phyloP scores from a whole-genome alignment of 2,888 invertebrate genomes.

The Cheilosia urbana region DNA sequence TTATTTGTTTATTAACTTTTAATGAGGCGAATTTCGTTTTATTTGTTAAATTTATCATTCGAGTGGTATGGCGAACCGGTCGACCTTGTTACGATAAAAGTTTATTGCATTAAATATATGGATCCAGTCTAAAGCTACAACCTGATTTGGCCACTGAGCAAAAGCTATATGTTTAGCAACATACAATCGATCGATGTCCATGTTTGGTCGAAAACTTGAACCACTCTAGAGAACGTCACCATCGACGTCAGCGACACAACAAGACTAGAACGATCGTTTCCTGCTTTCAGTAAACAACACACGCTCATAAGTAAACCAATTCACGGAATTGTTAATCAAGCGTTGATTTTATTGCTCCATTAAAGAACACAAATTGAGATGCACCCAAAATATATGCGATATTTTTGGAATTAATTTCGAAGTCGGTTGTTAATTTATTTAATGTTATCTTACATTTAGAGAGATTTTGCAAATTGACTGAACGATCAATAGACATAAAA shows the following conservation, averaged over 20 bases:
- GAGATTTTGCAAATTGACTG: too few species aligned
- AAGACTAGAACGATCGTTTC: slow-evolving; percentile 26
- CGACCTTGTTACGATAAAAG: slow-evolving; percentile 72
- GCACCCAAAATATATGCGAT: too few species aligned
- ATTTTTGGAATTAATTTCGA: too few species aligned
- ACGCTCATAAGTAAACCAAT: slow-evolving; percentile 23
- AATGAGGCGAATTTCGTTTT: slow-evolving; percentile 8
- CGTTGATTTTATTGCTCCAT: neutral
- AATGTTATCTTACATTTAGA: too few species aligned
- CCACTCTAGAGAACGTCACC: neutral
- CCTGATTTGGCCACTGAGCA: slow-evolving; percentile 20
- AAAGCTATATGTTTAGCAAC: neutral
- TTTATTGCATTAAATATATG: slow-evolving; percentile 66
- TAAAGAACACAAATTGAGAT: too few species aligned
- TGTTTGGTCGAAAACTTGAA: neutral
- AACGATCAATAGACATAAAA: too few species aligned
- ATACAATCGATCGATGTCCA: neutral
- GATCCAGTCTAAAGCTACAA: slow-evolving; percentile 14
- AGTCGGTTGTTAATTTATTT: too few species aligned
- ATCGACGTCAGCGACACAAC: neutral
- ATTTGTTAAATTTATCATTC: slow-evolving; percentile 42
- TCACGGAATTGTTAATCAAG: slow-evolving; percentile 7
- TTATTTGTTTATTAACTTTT: slow-evolving; percentile 15
- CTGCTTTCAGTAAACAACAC: slow-evolving; percentile 28
- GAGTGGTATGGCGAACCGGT: slow-evolving; percentile 47